Percentiles rank a stretch among this genome's conserved stretches.
phyloP scores from a whole-genome alignment of 2,888 invertebrate genomes.

The Neoitamus cyanurus region DNA sequence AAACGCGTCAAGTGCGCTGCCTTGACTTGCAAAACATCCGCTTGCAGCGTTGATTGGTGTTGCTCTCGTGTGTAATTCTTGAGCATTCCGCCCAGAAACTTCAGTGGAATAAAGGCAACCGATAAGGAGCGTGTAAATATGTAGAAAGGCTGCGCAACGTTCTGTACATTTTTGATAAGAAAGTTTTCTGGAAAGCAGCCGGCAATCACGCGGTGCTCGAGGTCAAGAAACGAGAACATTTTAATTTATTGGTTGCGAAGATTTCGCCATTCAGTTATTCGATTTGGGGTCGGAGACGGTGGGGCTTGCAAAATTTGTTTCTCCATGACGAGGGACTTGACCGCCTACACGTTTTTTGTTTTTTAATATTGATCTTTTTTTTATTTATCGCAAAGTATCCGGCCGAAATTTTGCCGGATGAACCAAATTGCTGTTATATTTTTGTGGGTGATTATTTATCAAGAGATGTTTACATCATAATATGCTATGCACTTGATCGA shows the following conservation, averaged over 20 bases:
- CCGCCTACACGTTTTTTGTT: background rate
- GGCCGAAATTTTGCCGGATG: background rate
- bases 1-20: slow-evolving; percentile 4
- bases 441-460: background rate
- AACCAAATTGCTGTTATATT: background rate
- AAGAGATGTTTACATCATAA: too few species aligned
- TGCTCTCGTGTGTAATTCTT: background rate
- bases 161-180: slow-evolving; percentile 6
- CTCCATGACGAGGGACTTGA: background rate
- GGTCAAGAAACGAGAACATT: slow-evolving; percentile 6
- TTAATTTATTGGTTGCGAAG: background rate
- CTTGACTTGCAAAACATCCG: slow-evolving; percentile 29
- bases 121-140: slow-evolving; percentile 20
- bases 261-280: background rate
- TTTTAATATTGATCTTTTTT: background rate
- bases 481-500: too few species aligned
- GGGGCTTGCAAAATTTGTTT: background rate
- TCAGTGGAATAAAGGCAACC: background rate
- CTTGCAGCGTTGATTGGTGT: background rate
- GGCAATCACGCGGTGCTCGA: background rate
- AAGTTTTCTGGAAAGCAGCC: background rate
- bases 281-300: background rate
- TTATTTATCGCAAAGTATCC: background rate
- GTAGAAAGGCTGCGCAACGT: background rate
- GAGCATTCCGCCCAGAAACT: background rate